A percentile compares a stretch with the other conserved stretches of the same genome.
These are phyloP conservation scores for Microctenopoma stevenorrisi DNA, from an alignment of 2,797 vertebrate species.

Conservation along the genomic window DNA sequence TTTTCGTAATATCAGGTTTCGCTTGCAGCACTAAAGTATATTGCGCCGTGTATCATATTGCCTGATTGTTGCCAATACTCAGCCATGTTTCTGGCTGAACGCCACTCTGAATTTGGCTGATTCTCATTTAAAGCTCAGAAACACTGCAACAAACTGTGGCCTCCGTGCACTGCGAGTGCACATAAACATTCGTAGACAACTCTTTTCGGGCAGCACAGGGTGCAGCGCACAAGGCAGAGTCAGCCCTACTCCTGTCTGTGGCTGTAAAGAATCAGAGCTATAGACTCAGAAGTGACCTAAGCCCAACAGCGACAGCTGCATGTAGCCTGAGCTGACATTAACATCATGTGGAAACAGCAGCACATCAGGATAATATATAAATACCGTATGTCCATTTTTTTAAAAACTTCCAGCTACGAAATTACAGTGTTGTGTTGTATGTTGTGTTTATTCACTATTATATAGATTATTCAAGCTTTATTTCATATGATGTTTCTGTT, in stretches of 20 bases:
- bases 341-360: background rate
- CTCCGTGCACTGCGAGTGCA: constrained; percentile 35
- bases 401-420: background rate
- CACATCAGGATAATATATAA: background rate
- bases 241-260: background rate
- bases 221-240: constrained; percentile 5
- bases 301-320: constrained; percentile 41
- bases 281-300: constrained; percentile 37
- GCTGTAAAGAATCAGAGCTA: constrained; percentile 11
- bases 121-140: background rate
- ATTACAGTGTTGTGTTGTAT: no score
- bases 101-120: background rate
- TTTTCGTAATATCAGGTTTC: no score
- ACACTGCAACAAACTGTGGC: constrained; percentile 12
- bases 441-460: no score
- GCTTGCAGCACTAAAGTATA: no score
- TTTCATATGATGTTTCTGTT: no score
- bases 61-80: no score
- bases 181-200: constrained; percentile 51
- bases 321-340: constrained; percentile 24
- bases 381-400: background rate
- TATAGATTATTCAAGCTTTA: no score
- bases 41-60: no score
- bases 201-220: constrained; percentile 6
- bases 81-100: no score